A percentile compares a stretch with the other conserved stretches of the same genome.
These are phyloP conservation scores for Teleogryllus occipitalis DNA, from an alignment of 1,140 invertebrate species.

Conservation along the genomic window DNA sequence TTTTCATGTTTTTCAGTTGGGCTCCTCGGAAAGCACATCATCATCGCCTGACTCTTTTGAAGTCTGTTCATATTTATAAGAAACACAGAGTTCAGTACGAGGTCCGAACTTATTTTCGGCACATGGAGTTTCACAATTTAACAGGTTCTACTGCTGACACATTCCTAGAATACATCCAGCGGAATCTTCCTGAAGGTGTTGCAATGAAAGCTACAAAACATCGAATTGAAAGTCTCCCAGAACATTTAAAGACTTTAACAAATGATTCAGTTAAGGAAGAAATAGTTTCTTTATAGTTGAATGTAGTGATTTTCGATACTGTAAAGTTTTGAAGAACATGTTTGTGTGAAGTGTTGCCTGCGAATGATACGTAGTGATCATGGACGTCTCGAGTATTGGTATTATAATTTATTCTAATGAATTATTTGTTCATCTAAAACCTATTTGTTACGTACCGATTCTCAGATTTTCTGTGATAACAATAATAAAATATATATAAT, in stretches of 20 bases:
- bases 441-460: too few species aligned
- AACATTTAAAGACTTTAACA: constrained; percentile 7
- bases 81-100: constrained; percentile 96
- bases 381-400: too few species aligned
- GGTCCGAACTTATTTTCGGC: constrained; percentile 82
- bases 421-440: too few species aligned
- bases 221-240: constrained; percentile 26
- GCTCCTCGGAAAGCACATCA: constrained; percentile 60
- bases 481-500: too few species aligned
- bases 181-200: constrained; percentile 95
- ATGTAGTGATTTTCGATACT: too few species aligned
- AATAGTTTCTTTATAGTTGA: too few species aligned
- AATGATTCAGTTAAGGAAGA: too few species aligned
- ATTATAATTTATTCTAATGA: too few species aligned
- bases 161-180: constrained; percentile 90
- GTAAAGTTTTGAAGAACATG: too few species aligned
- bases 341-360: too few species aligned
- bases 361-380: too few species aligned
- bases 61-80: constrained; percentile 85
- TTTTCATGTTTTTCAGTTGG: constrained; percentile 44
- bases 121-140: constrained; percentile 71
- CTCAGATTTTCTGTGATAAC: too few species aligned
- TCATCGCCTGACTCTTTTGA: constrained; percentile 69
- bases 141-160: constrained; percentile 94
- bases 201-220: constrained; percentile 89